phyloP scores from a whole-genome alignment of 2,113 vertebrate species.

The Corythornis vintsioides region DNA sequence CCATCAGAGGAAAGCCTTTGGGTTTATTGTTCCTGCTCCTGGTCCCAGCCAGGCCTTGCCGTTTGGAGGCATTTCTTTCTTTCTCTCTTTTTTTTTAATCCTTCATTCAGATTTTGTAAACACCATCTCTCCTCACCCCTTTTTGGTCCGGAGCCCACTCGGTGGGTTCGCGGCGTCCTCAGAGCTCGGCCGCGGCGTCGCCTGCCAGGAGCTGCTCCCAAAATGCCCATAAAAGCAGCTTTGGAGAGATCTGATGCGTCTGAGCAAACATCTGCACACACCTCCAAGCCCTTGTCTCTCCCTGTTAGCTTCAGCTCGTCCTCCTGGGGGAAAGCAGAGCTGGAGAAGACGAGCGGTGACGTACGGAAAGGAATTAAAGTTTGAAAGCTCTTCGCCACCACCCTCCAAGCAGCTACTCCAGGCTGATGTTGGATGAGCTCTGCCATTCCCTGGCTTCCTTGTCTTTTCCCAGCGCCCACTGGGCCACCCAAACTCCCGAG shows the following conservation, averaged over 20 bases:
- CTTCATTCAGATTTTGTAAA: neutral
- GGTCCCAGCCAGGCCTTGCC: neutral
- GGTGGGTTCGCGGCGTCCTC: neutral
- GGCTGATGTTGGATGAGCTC: neutral
- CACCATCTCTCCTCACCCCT: neutral
- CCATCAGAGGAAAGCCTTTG: neutral
- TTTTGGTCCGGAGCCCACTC: neutral
- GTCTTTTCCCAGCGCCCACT: neutral
- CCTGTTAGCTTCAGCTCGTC: constrained; percentile 39
- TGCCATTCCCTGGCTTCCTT: neutral
- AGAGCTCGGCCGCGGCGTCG: fast-evolving
- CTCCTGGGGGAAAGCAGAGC: constrained; percentile 35
- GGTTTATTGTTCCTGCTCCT: neutral
- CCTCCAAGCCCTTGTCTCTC: constrained; percentile 54
- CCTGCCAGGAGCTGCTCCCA: neutral
- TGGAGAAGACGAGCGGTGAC: neutral
- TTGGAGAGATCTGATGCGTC: neutral
- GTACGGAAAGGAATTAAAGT: constrained; percentile 42
- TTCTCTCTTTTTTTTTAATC: neutral
- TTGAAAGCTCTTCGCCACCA: neutral
- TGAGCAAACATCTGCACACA: neutral
- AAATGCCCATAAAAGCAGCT: constrained; percentile 70
- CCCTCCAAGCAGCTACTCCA: neutral
- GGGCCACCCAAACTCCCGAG: neutral
- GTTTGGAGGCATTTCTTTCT: neutral